These are phyloP conservation scores for Carassius carassius DNA, from an alignment of 2,113 vertebrate genomes.

Conservation along the genomic window DNA sequence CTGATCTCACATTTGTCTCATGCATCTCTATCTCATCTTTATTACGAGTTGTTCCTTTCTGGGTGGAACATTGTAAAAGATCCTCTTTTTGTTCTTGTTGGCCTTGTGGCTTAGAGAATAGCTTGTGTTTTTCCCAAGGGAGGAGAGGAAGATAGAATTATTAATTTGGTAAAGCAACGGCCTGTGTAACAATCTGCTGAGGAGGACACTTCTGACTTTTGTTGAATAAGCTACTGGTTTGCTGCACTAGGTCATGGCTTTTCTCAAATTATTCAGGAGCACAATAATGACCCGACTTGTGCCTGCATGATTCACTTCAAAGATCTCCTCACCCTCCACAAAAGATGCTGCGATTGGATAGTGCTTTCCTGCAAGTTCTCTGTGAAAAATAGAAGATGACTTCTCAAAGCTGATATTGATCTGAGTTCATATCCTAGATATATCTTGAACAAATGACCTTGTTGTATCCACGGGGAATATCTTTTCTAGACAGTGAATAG, in stretches of 20 bases:
- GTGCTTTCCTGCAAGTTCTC: conserved; percentile 19
- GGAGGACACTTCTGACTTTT: conserved; percentile 72
- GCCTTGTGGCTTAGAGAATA: conserved; percentile 59
- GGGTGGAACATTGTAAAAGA: background rate
- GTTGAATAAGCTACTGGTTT: conserved; percentile 71
- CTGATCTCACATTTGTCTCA: conserved; percentile 51
- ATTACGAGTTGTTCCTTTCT: conserved; percentile 51
- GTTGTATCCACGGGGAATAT: conserved; percentile 64
- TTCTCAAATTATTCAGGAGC: conserved; percentile 55
- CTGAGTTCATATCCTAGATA: conserved; percentile 65
- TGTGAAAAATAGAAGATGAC: conserved; percentile 46
- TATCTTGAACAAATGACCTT: conserved; percentile 72
- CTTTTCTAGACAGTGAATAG: conserved; percentile 63
- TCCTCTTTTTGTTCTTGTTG: conserved; percentile 59
- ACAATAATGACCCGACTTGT: conserved; percentile 46
- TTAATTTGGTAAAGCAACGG: conserved; percentile 74
- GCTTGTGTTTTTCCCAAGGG: conserved; percentile 65
- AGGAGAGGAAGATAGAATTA: conserved; percentile 71
- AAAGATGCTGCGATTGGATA: conserved; percentile 29
- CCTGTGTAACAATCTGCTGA: conserved; percentile 78
- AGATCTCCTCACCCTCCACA: background rate
- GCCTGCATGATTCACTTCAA: conserved; percentile 57
- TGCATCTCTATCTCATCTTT: conserved; percentile 50
- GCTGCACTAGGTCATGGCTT: conserved; percentile 61
- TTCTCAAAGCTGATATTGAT: conserved; percentile 67